Conservation (phyloP, 1,140 invertebrate genomes). For the Eufriesea mexicana region DNA sequence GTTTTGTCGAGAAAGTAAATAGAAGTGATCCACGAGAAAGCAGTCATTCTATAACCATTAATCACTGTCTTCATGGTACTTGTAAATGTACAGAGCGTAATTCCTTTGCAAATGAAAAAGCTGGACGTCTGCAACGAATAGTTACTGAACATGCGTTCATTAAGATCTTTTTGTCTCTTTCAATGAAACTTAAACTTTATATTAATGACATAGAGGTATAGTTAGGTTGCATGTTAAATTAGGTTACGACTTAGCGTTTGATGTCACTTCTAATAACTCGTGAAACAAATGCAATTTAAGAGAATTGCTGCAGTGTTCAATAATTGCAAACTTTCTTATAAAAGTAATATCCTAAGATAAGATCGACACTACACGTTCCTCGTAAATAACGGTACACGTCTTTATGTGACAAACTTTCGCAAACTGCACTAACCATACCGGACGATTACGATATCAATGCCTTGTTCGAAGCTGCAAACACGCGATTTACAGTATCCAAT, state of each 20-base stretch:
- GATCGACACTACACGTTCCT: conserved; percentile 14
- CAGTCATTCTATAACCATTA: not conserved
- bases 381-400: not conserved
- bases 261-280: conserved; percentile 8
- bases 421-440: conserved; percentile 42
- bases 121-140: not conserved
- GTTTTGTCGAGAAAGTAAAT: not conserved
- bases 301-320: conserved; percentile 12
- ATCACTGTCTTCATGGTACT: no score
- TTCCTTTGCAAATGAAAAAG: not conserved
- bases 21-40: not conserved
- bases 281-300: not conserved
- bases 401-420: conserved; percentile 18
- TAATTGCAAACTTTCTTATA: conserved; percentile 2
- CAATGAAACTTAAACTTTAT: not conserved
- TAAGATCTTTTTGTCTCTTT: not conserved
- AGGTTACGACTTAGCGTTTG: not conserved
- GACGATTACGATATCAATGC: conserved; percentile 31
- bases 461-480: conserved; percentile 32
- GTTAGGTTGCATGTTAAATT: not conserved
- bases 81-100: not conserved
- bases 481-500: conserved; percentile 51
- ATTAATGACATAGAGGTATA: not conserved
- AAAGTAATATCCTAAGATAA: conserved; percentile 1
- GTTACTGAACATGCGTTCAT: not conserved